Base-by-base conservation (phyloP, 2,113 vertebrate species). In the Eidolon helvum region DNA sequence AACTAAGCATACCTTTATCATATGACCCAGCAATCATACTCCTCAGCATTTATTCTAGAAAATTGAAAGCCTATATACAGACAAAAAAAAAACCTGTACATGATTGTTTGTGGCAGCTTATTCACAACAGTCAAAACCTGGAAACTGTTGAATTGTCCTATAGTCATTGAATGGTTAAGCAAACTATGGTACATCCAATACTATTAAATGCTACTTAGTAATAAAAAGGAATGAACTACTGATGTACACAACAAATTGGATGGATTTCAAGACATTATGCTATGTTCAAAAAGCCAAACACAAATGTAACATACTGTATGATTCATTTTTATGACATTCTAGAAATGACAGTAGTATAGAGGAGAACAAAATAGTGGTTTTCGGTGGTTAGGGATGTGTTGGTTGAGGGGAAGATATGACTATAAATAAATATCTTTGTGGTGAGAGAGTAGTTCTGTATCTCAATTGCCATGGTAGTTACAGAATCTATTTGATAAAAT, bases 271-370 rank as follows among this genome's bases (percentile, higher is more conserved):
- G 16, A 28, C 12, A 43, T 90, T 90, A 61, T 90, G 21, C 15
- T 94, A 45, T 90, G 33, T 68, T 48, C 57, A 80, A 63, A 89
- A 80, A 91, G 2, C 1, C 38, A 63, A 90, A 92, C 12, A 68
- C 30, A 89, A 83, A 90, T 11, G 8, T 86, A 38, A 63, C 19
- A 82, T n/a, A 77, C 10, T 85, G 28, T 69, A 38, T 87, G 28
- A 77, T 93, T 83, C 22, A 55, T 66, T 93, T 96, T 95, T 87
- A 77, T 91, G 45, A 72, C n/a, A 40, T 61, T 87, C 38, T 84
- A 18, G 8, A 91, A 90, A 65, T 96, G 53, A 55, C 9, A 45
- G 4, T 72, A 45, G 66, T 79, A 78, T 57, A 90, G n/a, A 90
- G 71, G 57, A 95, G 10, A 86, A 63, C 6, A 82, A 59, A 71